Evolutionary conservation across 2,797 vertebrate genomes (phyloP).

Genomic region (Anguilla marmorata): DNA sequence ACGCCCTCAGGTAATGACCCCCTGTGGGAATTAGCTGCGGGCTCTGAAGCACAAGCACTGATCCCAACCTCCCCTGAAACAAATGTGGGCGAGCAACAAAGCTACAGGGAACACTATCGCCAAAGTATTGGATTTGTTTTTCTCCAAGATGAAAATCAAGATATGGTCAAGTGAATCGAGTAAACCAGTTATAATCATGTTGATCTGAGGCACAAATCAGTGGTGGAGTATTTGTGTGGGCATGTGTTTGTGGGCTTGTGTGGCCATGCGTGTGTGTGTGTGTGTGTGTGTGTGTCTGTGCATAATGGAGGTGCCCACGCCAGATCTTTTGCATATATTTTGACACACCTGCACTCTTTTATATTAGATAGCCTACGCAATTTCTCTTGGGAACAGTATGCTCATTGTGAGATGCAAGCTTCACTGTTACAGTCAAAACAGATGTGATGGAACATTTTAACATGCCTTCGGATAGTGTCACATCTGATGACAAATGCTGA

Average conservation of each 20-base stretch:
- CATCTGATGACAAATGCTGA: not conserved
- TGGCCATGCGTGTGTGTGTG: not conserved
- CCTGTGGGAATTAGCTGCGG: not conserved
- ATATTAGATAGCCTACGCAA: not conserved
- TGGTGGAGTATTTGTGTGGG: not conserved
- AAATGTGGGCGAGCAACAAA: not conserved
- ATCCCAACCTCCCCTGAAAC: not conserved
- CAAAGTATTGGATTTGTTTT: not conserved
- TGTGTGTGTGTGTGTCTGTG: not conserved
- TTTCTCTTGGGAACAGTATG: not conserved
- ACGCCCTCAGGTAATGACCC: not conserved
- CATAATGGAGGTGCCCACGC: not conserved
- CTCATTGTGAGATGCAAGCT: not conserved
- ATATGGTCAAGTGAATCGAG: not conserved
- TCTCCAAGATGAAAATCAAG: not conserved
- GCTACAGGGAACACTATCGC: not conserved
- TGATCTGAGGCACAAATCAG: not conserved
- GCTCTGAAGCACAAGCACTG: not conserved
- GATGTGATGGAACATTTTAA: not conserved
- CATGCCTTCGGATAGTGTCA: not conserved
- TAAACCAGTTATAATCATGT: not conserved
- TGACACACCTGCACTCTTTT: not conserved
- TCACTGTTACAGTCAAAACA: not conserved
- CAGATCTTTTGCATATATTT: not conserved
- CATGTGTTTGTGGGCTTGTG: not conserved